Evolutionary conservation across 2,888 invertebrate species (phyloP), one percentile per base, ranked within the genome.

Genomic region (Aricia artaxerxes): DNA sequence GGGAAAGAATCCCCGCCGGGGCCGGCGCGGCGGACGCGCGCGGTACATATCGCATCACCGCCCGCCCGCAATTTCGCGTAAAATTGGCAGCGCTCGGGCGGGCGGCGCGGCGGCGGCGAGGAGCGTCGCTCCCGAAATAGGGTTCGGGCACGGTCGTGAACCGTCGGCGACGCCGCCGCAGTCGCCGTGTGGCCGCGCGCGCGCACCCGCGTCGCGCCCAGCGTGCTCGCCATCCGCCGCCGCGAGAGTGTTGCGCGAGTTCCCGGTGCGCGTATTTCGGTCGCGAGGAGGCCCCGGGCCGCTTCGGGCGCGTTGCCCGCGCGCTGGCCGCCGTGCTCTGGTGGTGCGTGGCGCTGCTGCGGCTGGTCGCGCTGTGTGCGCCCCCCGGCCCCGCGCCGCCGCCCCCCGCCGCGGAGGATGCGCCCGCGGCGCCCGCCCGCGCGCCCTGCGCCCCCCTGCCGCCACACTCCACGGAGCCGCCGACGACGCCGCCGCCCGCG

Each of bases 1-100:
- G 87, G 87, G 88, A 88, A 87, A 86, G 83, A 83, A 83, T 85
- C 86, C 83, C 84, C 84, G 85, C 86, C 84, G 82, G 82, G 84
- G 83, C 81, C 81, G 82, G 83, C 85, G 85, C 84, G 88, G 90
- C 92, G 91, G 89, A 89, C 90, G 92, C 87, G 87, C 86, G 87
- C 88, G 85, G 89, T 89, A 92, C 92, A 93, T 92, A 93, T 93
- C 94, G 93, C 93, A 92, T 93, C 94, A 92, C 93, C 93, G 94
- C 94, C 94, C 93, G 93, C 94, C 94, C 93, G 94, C 92, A 93
- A 93, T 93, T 93, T 93, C 91, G 93, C 94, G 94, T 94, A 93
- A 94, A 94, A 94, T 94, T 94, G 94, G 94, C 94, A 93, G 92
- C 92, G 89, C 89, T 91, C 91, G 92, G 92, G 92, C 92, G 93